Evolutionary conservation across 2,113 vertebrate genomes (phyloP).

Genomic region (Pongo abelii): DNA sequence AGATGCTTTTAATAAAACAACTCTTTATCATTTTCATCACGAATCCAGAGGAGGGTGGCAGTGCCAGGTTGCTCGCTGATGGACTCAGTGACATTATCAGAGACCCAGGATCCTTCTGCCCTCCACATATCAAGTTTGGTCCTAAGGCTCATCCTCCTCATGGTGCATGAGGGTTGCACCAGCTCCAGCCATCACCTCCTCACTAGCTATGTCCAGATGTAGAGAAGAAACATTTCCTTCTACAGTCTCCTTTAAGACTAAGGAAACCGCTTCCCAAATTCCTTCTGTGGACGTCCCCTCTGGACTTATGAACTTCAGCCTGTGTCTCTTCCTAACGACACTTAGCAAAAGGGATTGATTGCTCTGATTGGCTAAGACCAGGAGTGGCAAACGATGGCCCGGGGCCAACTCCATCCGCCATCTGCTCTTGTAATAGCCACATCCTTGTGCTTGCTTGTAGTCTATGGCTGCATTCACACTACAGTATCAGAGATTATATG

Average conservation of each 20-base stretch:
- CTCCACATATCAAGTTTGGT: neutral
- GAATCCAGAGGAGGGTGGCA: neutral
- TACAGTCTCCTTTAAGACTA: neutral
- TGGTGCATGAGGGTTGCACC: neutral
- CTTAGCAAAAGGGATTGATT: neutral
- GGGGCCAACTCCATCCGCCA: too few species aligned
- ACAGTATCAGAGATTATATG: fast-evolving
- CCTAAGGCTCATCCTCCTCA: neutral
- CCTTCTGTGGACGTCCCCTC: neutral
- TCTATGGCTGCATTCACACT: neutral
- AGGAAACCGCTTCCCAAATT: neutral
- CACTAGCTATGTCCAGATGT: too few species aligned
- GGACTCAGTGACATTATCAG: neutral
- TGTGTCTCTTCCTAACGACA: neutral
- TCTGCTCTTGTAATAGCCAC: neutral
- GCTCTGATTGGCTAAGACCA: neutral
- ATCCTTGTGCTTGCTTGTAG: fast-evolving
- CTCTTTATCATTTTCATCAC: neutral
- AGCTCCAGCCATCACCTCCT: neutral
- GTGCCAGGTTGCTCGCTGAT: neutral
- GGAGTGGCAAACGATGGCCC: fast-evolving
- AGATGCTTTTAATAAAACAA: neutral
- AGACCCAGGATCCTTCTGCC: neutral
- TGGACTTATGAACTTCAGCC: neutral
- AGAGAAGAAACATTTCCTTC: neutral